Conservation (phyloP, 2,113 vertebrate genomes). For the Fregata magnificens region DNA sequence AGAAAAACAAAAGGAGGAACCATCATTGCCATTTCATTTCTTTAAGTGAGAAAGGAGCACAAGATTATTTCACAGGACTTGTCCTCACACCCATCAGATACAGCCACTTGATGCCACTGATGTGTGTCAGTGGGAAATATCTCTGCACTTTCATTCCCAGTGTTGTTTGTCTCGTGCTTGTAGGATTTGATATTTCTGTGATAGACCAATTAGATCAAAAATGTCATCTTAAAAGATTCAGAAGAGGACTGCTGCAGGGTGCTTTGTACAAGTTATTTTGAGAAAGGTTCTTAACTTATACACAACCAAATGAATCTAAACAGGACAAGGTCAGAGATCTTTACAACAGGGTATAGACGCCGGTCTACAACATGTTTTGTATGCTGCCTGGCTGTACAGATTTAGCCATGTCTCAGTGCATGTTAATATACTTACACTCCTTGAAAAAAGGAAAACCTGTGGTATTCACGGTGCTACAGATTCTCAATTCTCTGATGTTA, state of each 20-base stretch:
- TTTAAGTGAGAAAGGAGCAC: too few relatives aligned
- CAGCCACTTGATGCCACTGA: not conserved
- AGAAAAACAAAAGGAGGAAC: not conserved
- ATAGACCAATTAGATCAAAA: not conserved
- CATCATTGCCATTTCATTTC: not conserved
- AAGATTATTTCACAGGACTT: too few relatives aligned
- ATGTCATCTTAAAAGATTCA: too few relatives aligned
- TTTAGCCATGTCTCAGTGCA: not conserved
- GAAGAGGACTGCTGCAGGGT: not conserved
- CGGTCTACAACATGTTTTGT: accelerated
- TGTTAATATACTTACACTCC: not conserved
- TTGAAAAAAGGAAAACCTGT: not conserved
- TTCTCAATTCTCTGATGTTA: accelerated
- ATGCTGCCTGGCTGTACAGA: not conserved
- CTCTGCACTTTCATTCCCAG: not conserved
- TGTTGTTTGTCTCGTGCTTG: not conserved
- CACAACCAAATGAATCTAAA: not conserved
- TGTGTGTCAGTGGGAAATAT: accelerated
- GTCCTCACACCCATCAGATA: not conserved
- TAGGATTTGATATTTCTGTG: not conserved
- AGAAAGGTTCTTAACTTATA: not conserved
- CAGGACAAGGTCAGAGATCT: not conserved
- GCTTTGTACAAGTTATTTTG: not conserved
- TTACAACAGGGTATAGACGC: not conserved
- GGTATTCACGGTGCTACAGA: not conserved